These are phyloP conservation scores for Mythimna impura DNA, from an alignment of 2,888 invertebrate genomes.

Conservation along the genomic window DNA sequence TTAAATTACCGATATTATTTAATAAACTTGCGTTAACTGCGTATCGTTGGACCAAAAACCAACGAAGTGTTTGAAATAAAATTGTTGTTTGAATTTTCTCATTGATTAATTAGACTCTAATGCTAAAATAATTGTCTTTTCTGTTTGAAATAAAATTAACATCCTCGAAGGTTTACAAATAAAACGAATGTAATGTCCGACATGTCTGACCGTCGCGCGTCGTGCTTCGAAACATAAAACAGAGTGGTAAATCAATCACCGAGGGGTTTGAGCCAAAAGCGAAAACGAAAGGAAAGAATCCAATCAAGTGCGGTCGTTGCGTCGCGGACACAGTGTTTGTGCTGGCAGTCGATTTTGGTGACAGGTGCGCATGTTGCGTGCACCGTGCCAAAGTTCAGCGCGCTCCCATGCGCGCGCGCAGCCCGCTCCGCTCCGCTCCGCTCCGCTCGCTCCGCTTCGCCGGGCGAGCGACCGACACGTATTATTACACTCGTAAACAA, in stretches of 20 bases:
- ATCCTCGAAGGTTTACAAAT: background rate
- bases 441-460: conserved; percentile 49
- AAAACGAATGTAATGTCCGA: background rate
- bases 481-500: conserved; percentile 76
- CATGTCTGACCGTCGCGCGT: background rate
- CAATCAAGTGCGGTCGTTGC: conserved; percentile 41
- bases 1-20: background rate
- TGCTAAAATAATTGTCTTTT: background rate
- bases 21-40: too few species aligned
- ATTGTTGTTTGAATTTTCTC: too few species aligned
- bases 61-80: too few species aligned
- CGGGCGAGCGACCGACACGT: conserved; percentile 50
- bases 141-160: background rate
- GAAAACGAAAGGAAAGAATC: conserved; percentile 36
- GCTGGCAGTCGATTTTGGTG: conserved; percentile 36
- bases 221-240: background rate
- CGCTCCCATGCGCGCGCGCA: conserved; percentile 72
- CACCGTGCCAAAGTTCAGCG: conserved; percentile 73
- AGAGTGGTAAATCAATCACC: background rate
- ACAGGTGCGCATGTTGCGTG: conserved; percentile 65
- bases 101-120: background rate
- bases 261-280: background rate
- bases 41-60: background rate
- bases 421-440: conserved; percentile 73
- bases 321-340: conserved; percentile 39